Conservation (phyloP, 2,888 invertebrate species). For the Papilio demoleus region DNA sequence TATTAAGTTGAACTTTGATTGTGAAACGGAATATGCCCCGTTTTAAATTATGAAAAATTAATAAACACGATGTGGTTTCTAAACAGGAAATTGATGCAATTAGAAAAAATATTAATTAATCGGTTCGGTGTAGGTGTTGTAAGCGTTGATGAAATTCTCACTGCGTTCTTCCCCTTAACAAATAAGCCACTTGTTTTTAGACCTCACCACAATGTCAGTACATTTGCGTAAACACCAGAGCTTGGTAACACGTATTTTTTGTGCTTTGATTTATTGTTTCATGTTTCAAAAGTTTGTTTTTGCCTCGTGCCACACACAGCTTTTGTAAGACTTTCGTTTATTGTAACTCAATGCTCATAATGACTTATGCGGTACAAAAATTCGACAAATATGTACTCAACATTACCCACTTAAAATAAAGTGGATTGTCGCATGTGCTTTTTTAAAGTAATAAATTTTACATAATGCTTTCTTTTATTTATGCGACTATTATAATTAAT, state of each 20-base stretch:
- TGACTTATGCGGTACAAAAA: constrained; percentile 27
- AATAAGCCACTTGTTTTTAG: constrained; percentile 60
- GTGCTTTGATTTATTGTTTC: constrained; percentile 80
- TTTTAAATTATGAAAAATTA: constrained; percentile 41
- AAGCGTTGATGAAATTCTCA: constrained; percentile 32
- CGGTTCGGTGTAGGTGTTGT: constrained; percentile 24
- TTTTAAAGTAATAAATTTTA: constrained; percentile 23
- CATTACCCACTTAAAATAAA: constrained; percentile 29
- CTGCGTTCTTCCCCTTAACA: constrained; percentile 60
- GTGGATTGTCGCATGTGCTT: constrained; percentile 15
- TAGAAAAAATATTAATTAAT: constrained; percentile 42
- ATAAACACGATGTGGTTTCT: constrained; percentile 29
- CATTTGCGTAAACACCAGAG: constrained; percentile 75
- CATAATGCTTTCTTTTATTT: constrained; percentile 7
- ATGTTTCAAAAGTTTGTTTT: constrained; percentile 77
- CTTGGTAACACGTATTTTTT: constrained; percentile 79
- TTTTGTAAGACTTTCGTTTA: constrained; percentile 65
- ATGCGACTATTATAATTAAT: constrained; percentile 2
- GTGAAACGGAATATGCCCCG: constrained; percentile 39
- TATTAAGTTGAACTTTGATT: constrained; percentile 55
- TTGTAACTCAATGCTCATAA: constrained; percentile 44
- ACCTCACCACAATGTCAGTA: constrained; percentile 72
- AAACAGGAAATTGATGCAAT: constrained; percentile 42
- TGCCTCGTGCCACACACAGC: constrained; percentile 75
- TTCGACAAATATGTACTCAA: constrained; percentile 30